Evolutionary conservation across 2,113 vertebrate genomes (phyloP), one percentile per base, ranked within the genome.

Genomic region (Ardeotis arabs): DNA sequence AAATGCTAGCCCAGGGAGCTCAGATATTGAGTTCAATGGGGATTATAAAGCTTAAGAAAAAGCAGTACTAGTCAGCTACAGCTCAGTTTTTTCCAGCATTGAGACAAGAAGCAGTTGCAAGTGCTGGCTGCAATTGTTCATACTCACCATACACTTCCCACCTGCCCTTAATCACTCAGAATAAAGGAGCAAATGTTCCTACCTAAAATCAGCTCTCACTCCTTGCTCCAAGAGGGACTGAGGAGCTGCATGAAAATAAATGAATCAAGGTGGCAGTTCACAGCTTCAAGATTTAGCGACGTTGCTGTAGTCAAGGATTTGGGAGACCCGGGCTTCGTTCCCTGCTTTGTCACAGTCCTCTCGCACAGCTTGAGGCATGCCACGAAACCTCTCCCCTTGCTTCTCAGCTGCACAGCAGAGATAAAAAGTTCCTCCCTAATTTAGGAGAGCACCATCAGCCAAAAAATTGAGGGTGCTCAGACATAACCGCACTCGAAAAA

Each of bases 1-100:
- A 94, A 93, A 96, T 89, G 80, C 74, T 75, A 87, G 89, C 79
- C 80, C 68, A 84, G 91, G 95, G 94, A 95, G 67, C 91, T 67
- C 60, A 78, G 60, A 77, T 47, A 31, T 23, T 27, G 70, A 90
- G 85, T 92, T 86, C 94, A 83, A 37, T 45, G 35, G 52, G 41
- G 73, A 92, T 95, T 90, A 87, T 60, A 91, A 95, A 89, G 93
- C 60, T 94, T 95, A 89, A 74, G 88, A 93, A 84, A 90, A 94
- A 89, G 93, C 79, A 88, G 47, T 78, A 67, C 52, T 55, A 88
- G 90, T 56, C 86, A 96, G 80, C 47, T 31, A 69, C n/a, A 84
- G 76, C 47, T 95, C 76, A 59, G 24, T 17, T 81, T 89, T 87
- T 81, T 24, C 76, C 80, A 84, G 60, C 33, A 50, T 0, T 50